Percentiles rank a stretch among this genome's conserved stretches.
phyloP scores from a whole-genome alignment of 2,113 vertebrate species.

The Stegostoma tigrinum region DNA sequence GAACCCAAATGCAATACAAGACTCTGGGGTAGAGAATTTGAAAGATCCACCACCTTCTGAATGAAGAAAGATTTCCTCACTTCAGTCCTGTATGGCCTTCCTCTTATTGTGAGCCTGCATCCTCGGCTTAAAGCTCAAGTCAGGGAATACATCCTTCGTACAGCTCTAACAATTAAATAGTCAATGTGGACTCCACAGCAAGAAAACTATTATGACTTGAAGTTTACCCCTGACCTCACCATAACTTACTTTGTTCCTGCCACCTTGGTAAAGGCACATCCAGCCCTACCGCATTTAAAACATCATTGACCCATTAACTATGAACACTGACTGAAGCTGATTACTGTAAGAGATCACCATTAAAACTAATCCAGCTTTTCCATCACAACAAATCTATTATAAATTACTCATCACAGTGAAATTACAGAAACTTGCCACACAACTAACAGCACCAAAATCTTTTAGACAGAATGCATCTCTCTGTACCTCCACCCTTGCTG shows the following conservation, averaged over 20 bases:
- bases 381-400: background rate
- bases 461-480: background rate
- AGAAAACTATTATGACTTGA: background rate
- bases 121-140: too few species aligned
- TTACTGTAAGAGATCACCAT: background rate
- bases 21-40: too few species aligned
- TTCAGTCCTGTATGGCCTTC: too few species aligned
- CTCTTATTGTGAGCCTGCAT: too few species aligned
- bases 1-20: too few species aligned
- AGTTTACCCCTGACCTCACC: background rate
- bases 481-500: background rate
- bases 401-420: background rate
- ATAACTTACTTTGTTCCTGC: background rate
- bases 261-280: background rate
- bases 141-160: too few species aligned
- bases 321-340: conserved; percentile 8
- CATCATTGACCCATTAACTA: background rate
- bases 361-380: background rate
- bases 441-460: background rate
- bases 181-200: background rate
- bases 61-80: too few species aligned
- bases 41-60: too few species aligned
- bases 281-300: background rate
- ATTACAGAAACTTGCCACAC: background rate
- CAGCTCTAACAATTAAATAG: background rate